These are phyloP conservation scores for Pipistrellus pygmaeus DNA, from an alignment of 2,797 vertebrate species.

Conservation along the genomic window DNA sequence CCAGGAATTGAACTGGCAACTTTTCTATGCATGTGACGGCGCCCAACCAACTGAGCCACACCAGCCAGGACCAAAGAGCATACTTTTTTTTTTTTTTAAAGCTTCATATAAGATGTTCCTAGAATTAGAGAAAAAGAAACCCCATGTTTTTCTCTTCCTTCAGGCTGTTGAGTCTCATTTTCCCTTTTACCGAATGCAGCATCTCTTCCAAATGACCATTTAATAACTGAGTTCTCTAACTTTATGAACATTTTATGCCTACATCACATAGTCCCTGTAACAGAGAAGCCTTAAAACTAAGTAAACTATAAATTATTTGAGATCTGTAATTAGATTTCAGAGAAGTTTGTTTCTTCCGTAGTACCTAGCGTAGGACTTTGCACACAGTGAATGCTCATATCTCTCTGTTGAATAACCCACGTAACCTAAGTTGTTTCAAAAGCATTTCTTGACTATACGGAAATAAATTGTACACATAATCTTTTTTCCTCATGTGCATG, in stretches of 20 bases:
- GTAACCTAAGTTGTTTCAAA: slow-evolving; percentile 59
- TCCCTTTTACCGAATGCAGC: neutral
- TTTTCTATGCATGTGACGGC: neutral
- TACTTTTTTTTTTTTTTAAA: neutral
- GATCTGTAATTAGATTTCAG: slow-evolving; percentile 36
- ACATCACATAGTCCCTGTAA: neutral
- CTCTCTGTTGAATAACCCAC: slow-evolving; percentile 39
- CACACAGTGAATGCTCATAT: slow-evolving; percentile 5
- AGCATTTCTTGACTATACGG: slow-evolving; percentile 64
- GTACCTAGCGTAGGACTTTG: neutral
- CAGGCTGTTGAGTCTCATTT: neutral
- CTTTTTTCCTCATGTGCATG: slow-evolving; percentile 74
- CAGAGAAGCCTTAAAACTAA: slow-evolving; percentile 2
- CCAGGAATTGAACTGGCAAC: neutral
- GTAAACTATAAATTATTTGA: neutral
- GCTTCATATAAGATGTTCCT: neutral
- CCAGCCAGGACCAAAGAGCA: neutral
- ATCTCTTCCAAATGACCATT: slow-evolving; percentile 7
- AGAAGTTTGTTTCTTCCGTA: neutral
- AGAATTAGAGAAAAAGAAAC: slow-evolving; percentile 28
- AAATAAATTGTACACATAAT: slow-evolving; percentile 75
- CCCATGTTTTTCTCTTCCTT: neutral
- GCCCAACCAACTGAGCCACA: neutral
- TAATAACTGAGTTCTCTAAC: neutral
- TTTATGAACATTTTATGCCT: slow-evolving; percentile 14